These are phyloP conservation scores for Tinea pellionella DNA, from an alignment of 2,888 invertebrate species.

Conservation along the genomic window DNA sequence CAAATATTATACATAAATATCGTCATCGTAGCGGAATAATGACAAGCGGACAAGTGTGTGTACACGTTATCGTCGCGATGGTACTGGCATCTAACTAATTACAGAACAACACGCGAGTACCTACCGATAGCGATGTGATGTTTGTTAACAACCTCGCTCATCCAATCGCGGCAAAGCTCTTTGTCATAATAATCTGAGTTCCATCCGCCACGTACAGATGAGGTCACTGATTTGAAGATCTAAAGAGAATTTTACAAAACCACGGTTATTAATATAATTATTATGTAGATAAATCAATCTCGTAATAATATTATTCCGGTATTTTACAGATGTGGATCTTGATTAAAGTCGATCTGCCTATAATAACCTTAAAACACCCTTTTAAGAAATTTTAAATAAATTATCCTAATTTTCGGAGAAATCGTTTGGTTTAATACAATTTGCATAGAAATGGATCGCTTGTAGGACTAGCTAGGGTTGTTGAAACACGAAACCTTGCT, in stretches of 20 bases:
- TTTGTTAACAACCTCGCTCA: constrained; percentile 22
- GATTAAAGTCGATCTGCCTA: neutral
- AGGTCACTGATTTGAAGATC: neutral
- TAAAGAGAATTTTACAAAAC: neutral
- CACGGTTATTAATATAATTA: neutral
- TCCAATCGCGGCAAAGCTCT: constrained; percentile 8
- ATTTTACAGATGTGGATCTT: neutral
- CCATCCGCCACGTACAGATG: neutral
- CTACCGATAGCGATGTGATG: constrained; percentile 35
- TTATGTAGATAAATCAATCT: neutral
- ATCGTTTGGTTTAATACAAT: constrained; percentile 8
- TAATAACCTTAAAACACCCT: neutral
- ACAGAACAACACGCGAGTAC: constrained; percentile 46
- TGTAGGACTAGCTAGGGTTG: constrained; percentile 6
- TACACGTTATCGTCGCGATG: constrained; percentile 33
- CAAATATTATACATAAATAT: constrained; percentile 44
- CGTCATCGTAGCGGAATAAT: constrained; percentile 42
- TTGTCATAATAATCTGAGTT: neutral
- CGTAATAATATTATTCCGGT: neutral
- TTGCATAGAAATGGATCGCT: constrained; percentile 12
- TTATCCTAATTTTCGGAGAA: constrained; percentile 10
- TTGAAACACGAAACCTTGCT: neutral
- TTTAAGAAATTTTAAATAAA: neutral
- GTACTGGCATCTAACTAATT: constrained; percentile 43
- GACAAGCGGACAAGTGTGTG: constrained; percentile 32